Evolutionary conservation across 1,140 invertebrate genomes (phyloP).

Genomic region (Drosophila dunni): DNA sequence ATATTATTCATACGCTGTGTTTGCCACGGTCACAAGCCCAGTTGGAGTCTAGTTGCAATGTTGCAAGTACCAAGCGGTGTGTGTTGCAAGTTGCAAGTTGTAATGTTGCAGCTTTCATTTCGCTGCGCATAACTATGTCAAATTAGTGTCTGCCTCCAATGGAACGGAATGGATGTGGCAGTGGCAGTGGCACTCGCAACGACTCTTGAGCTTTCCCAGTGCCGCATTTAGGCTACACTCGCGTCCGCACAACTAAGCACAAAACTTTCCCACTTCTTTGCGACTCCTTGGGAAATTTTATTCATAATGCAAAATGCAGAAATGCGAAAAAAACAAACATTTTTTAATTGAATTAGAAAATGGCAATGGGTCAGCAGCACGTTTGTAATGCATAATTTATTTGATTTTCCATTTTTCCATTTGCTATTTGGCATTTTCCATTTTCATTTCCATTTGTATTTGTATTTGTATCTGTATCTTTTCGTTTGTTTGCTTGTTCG

Average conservation of each 20-base stretch:
- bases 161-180: neutral
- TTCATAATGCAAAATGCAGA: constrained; percentile 38
- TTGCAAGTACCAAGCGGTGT: constrained; percentile 20
- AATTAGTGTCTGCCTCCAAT: constrained; percentile 69
- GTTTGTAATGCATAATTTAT: constrained; percentile 84
- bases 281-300: constrained; percentile 76
- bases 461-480: constrained; percentile 30
- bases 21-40: constrained; percentile 48
- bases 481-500: neutral
- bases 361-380: constrained; percentile 84
- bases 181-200: constrained; percentile 7
- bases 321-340: constrained; percentile 68
- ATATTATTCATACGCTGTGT: constrained; percentile 79
- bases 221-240: constrained; percentile 55
- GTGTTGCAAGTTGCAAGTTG: constrained; percentile 39
- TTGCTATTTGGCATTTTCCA: constrained; percentile 24
- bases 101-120: constrained; percentile 69
- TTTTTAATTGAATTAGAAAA: constrained; percentile 84
- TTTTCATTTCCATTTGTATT: constrained; percentile 26
- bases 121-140: constrained; percentile 81
- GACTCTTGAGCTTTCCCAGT: constrained; percentile 68
- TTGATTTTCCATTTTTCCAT: constrained; percentile 47
- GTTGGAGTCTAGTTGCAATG: constrained; percentile 7
- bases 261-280: constrained; percentile 65
- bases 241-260: constrained; percentile 8